Evolutionary conservation across 2,113 vertebrate genomes (phyloP).

Genomic region (Burhinus oedicnemus): DNA sequence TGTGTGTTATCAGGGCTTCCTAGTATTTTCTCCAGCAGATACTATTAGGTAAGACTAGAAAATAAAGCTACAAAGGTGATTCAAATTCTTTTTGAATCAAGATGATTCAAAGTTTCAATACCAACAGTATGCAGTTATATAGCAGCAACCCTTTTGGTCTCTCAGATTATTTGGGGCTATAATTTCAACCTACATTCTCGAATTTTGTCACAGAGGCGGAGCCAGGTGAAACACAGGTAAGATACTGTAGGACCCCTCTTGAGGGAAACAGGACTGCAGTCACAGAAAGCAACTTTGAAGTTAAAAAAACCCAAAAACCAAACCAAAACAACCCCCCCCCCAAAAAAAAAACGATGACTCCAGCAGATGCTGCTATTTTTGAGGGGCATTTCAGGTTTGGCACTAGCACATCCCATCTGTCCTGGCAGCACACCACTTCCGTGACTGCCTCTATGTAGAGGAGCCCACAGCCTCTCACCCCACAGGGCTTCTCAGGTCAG

Average conservation of each 20-base stretch:
- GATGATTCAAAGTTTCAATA: neutral
- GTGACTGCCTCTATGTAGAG: fast-evolving
- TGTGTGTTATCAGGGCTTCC: neutral
- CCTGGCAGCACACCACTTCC: neutral
- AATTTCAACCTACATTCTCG: neutral
- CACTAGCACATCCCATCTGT: neutral
- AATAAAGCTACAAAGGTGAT: neutral
- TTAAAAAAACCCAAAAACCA: too few relatives aligned
- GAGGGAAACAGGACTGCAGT: neutral
- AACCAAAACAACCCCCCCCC: too few relatives aligned
- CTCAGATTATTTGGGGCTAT: neutral
- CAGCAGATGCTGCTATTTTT: neutral
- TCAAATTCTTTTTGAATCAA: neutral
- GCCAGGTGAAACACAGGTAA: neutral
- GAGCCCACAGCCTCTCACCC: neutral
- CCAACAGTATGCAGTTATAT: neutral
- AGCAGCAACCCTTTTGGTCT: neutral
- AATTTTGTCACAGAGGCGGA: neutral
- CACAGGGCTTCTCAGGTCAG: neutral
- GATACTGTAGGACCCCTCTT: neutral
- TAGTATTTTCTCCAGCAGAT: neutral
- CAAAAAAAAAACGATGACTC: neutral
- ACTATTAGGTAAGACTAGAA: neutral
- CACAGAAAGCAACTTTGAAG: neutral
- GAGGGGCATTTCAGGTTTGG: neutral